Conservation (phyloP, 2,113 vertebrate genomes). For the Microcebus lehilahytsara region DNA sequence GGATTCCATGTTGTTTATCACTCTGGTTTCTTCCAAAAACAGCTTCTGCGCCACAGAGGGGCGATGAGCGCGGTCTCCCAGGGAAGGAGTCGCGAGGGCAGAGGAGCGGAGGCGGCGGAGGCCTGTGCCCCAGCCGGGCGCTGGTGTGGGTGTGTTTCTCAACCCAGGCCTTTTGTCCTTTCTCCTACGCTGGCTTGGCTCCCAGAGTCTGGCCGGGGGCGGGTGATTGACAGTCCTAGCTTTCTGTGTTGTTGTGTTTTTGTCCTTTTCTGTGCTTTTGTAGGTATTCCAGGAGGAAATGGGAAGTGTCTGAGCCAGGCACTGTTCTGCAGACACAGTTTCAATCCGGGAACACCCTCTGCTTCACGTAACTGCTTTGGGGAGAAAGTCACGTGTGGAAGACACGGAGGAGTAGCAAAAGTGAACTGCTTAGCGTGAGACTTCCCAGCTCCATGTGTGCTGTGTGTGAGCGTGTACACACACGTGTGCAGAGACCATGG, state of each 20-base stretch:
- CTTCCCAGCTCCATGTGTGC: neutral
- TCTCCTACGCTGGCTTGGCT: accelerated
- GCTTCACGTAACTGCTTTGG: neutral
- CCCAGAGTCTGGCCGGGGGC: neutral
- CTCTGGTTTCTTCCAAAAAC: neutral
- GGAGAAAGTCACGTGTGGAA: neutral
- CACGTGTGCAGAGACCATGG: accelerated
- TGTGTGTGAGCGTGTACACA: accelerated
- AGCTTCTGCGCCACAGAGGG: neutral
- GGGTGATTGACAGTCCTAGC: neutral
- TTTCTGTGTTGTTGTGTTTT: neutral
- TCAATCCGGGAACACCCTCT: neutral
- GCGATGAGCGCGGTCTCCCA: accelerated
- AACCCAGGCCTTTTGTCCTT: neutral
- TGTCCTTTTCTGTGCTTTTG: neutral
- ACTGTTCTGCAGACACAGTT: neutral
- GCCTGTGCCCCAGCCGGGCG: neutral
- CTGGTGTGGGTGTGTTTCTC: neutral
- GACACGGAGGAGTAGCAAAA: neutral
- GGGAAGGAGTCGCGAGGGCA: accelerated
- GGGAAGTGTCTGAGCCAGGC: neutral
- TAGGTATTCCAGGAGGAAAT: neutral
- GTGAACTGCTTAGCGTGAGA: neutral
- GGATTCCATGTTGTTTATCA: neutral
- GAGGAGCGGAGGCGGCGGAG: neutral